Conservation (phyloP, 2,888 invertebrate genomes). For the Eristalis pertinax region DNA sequence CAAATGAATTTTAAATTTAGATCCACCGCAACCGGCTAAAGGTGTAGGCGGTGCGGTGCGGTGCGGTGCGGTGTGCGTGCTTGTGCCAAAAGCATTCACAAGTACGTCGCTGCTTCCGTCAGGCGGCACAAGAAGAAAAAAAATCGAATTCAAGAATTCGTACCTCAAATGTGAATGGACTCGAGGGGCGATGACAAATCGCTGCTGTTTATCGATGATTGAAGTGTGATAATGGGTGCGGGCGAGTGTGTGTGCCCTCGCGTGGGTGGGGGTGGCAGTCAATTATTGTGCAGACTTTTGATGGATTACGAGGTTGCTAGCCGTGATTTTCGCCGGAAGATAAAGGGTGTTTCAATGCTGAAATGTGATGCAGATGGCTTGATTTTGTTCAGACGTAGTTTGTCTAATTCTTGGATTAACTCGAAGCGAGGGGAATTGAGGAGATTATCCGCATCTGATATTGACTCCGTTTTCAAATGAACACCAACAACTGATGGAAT, state of each 20-base stretch:
- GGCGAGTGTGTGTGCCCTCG: background rate
- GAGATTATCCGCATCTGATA: too few relatives aligned
- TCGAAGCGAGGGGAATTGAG: too few relatives aligned
- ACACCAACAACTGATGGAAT: too few relatives aligned
- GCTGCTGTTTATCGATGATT: slow-evolving; percentile 41
- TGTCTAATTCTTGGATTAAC: too few relatives aligned
- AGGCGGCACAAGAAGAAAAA: background rate
- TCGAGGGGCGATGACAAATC: slow-evolving; percentile 58
- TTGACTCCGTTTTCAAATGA: too few relatives aligned
- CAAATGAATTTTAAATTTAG: slow-evolving; percentile 58
- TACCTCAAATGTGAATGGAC: slow-evolving; percentile 55
- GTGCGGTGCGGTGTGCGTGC: slow-evolving; percentile 15
- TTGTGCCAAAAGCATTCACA: slow-evolving; percentile 46
- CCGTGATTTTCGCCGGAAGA: too few relatives aligned
- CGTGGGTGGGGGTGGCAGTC: background rate
- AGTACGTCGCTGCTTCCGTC: background rate
- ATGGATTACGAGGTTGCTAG: too few relatives aligned
- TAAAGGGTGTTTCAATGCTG: too few relatives aligned
- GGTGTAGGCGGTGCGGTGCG: background rate
- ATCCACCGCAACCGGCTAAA: background rate
- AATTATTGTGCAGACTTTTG: background rate
- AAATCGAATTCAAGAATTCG: slow-evolving; percentile 7
- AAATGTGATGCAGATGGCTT: too few relatives aligned
- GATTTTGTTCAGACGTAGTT: too few relatives aligned
- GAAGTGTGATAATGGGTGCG: slow-evolving; percentile 47